Conservation (phyloP, 2,113 vertebrate species). For the Neotoma lepida region DNA sequence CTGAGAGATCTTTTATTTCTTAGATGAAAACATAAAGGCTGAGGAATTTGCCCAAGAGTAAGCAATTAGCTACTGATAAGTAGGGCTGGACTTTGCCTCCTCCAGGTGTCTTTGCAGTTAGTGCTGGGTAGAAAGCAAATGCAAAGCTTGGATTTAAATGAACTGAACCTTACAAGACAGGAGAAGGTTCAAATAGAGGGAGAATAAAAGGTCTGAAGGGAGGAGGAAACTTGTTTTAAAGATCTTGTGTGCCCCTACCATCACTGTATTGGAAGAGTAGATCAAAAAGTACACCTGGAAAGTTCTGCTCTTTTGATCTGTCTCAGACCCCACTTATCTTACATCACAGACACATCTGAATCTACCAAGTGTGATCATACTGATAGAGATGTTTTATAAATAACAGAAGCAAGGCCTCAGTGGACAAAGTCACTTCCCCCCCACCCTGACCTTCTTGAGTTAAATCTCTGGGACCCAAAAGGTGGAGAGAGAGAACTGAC, state of each 20-base stretch:
- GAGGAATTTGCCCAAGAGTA: conserved; percentile 26
- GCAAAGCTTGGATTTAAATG: conserved; percentile 5
- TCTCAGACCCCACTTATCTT: background rate
- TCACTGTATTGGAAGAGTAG: background rate
- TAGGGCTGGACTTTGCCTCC: background rate
- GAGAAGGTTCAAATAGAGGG: background rate
- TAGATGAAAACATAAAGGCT: conserved; percentile 9
- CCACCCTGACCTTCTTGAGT: background rate
- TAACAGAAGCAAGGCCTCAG: background rate
- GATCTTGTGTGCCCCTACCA: background rate
- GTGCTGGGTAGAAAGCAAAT: conserved; percentile 20
- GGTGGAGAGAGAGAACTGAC: background rate
- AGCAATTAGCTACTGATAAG: conserved; percentile 21
- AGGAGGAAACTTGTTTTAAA: conserved; percentile 13
- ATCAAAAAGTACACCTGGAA: background rate
- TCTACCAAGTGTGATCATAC: background rate
- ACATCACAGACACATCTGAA: background rate
- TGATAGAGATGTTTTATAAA: conserved; percentile 41
- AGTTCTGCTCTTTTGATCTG: background rate
- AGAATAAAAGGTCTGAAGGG: background rate
- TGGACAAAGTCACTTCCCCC: background rate
- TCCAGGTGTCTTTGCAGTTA: conserved; percentile 21
- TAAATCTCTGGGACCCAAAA: background rate
- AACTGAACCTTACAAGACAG: background rate
- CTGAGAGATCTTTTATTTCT: background rate